Percentiles rank a stretch among this genome's conserved stretches.
Evolutionary conservation across 1,140 invertebrate genomes (phyloP).

Genomic region (Bemisia tabaci): DNA sequence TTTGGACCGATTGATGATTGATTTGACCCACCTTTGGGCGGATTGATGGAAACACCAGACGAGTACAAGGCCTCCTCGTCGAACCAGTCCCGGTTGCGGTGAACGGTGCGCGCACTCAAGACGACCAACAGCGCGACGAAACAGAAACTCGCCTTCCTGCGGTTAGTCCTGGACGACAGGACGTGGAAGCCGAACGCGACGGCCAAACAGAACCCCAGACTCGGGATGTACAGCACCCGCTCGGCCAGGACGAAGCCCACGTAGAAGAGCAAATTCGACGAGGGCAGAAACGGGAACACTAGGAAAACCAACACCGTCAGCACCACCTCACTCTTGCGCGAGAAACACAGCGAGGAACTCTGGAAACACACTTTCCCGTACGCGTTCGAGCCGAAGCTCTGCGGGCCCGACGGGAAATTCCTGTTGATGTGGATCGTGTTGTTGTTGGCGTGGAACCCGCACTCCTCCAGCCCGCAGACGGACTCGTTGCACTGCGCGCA

Average conservation of each 20-base stretch:
- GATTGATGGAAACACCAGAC: slow-evolving; percentile 82
- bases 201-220: slow-evolving; percentile 85
- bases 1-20: no score
- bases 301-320: slow-evolving; percentile 46
- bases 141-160: slow-evolving; percentile 26
- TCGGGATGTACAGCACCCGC: slow-evolving; percentile 86
- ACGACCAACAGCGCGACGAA: slow-evolving; percentile 43
- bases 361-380: slow-evolving; percentile 9
- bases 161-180: slow-evolving; percentile 27
- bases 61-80: slow-evolving; percentile 86
- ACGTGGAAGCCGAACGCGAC: slow-evolving; percentile 48
- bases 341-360: slow-evolving; percentile 11
- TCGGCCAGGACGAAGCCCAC: slow-evolving; percentile 96
- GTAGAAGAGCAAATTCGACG: slow-evolving; percentile 86
- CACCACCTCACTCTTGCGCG: slow-evolving; percentile 39
- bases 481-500: not conserved
- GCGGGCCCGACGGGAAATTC: not conserved
- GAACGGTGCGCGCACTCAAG: slow-evolving; percentile 60
- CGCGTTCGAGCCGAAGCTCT: not conserved
- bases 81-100: slow-evolving; percentile 78
- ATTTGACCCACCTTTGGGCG: slow-evolving; percentile 99
- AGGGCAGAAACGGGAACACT: slow-evolving; percentile 82
- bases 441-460: not conserved
- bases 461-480: not conserved
- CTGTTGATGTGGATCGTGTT: not conserved